Evolutionary conservation across 2,113 vertebrate species (phyloP).

Genomic region (Erpornis zantholeuca): DNA sequence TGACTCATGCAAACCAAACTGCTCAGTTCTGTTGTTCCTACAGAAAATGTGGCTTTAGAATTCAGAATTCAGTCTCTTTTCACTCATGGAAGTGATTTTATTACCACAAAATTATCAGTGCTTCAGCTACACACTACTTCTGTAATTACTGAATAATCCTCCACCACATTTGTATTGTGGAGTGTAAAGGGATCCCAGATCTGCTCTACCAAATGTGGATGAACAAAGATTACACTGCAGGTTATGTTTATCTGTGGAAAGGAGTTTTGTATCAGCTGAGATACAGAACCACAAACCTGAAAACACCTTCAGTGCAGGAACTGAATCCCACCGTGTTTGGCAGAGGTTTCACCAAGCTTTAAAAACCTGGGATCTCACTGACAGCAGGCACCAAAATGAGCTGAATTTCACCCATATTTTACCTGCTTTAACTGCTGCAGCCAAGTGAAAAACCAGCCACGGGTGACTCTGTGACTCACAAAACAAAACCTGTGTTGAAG

Average conservation of each 20-base stretch:
- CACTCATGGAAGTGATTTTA: neutral
- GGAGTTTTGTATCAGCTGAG: neutral
- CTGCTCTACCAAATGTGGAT: neutral
- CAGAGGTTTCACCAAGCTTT: neutral
- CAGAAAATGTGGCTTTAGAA: neutral
- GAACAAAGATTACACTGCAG: neutral
- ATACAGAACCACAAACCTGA: neutral
- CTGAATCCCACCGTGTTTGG: neutral
- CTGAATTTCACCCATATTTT: neutral
- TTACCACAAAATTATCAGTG: neutral
- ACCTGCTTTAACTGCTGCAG: neutral
- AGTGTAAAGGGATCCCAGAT: neutral
- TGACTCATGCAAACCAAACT: slow-evolving; percentile 20
- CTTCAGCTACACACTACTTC: neutral
- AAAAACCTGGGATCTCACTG: neutral
- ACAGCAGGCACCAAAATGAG: neutral
- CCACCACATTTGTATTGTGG: neutral
- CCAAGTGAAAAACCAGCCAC: neutral
- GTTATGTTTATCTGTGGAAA: neutral
- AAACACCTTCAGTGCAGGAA: neutral
- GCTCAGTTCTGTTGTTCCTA: neutral
- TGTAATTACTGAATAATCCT: neutral
- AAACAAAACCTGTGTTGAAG: neutral
- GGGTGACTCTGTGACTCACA: neutral
- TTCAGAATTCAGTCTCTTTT: neutral